Percentiles rank a stretch among this genome's conserved stretches.
Evolutionary conservation across 2,888 invertebrate species (phyloP).

Genomic region (Phyllotreta striolata): DNA sequence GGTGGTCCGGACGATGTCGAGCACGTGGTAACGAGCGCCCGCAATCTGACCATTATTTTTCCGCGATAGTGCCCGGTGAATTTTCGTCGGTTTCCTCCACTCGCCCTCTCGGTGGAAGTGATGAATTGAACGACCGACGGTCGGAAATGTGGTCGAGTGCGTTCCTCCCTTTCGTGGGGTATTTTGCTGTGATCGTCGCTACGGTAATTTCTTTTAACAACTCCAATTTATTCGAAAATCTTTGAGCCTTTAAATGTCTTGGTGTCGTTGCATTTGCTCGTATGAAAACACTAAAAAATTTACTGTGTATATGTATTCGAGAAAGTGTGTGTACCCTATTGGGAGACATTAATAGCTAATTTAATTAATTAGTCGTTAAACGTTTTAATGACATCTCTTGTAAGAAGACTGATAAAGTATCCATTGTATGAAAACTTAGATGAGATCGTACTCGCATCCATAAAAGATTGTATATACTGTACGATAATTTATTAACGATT

Average conservation of each 20-base stretch:
- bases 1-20: constrained; percentile 11
- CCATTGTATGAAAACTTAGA: too few relatives aligned
- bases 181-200: constrained; percentile 24
- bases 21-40: constrained; percentile 20
- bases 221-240: neutral
- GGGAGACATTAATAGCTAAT: neutral
- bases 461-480: too few relatives aligned
- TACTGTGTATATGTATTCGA: too few relatives aligned
- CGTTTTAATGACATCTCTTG: neutral
- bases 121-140: constrained; percentile 8
- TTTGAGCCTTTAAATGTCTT: neutral
- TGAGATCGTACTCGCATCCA: too few relatives aligned
- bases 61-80: too few relatives aligned
- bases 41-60: neutral
- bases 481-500: too few relatives aligned
- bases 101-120: neutral
- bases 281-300: too few relatives aligned
- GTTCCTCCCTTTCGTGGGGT: constrained; percentile 30
- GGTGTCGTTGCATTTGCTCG: too few relatives aligned
- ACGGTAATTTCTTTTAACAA: constrained; percentile 29
- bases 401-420: too few relatives aligned
- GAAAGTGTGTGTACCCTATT: neutral
- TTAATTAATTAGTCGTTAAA: constrained; percentile 11
- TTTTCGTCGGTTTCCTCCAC: too few relatives aligned
- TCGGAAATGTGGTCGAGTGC: constrained; percentile 33